Conservation (phyloP, 1,140 invertebrate species). For the Macrotrachela quadricornifera region DNA sequence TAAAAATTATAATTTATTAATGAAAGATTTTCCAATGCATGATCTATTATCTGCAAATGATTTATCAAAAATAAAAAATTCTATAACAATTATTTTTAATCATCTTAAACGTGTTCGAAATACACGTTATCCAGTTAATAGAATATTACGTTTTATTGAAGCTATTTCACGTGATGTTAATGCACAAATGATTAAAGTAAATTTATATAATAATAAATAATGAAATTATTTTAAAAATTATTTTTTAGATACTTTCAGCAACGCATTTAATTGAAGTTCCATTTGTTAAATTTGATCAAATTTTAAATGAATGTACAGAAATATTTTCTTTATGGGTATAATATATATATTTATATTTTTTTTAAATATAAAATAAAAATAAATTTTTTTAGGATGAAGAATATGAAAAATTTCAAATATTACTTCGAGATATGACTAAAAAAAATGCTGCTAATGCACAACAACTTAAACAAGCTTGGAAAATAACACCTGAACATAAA, state of each 20-base stretch:
- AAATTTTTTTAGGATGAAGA: constrained; percentile 45
- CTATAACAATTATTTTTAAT: constrained; percentile 70
- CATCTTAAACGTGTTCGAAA: constrained; percentile 83
- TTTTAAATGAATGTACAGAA: constrained; percentile 81
- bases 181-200: no score
- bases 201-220: no score
- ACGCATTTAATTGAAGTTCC: constrained; percentile 89
- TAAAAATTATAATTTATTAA: constrained; percentile 89
- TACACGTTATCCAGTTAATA: constrained; percentile 88
- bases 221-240: no score
- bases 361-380: no score
- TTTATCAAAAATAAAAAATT: constrained; percentile 63
- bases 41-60: constrained; percentile 86
- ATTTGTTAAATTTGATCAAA: constrained; percentile 86
- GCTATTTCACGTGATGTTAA: constrained; percentile 86
- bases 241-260: constrained; percentile 46
- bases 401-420: constrained; percentile 77
- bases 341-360: no score
- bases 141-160: constrained; percentile 77
- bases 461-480: constrained; percentile 74
- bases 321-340: constrained; percentile 90
- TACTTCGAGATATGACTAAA: constrained; percentile 70
- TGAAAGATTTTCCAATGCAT: constrained; percentile 98
- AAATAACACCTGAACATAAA: constrained; percentile 82
- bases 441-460: constrained; percentile 82